Base-by-base conservation (phyloP, 2,888 invertebrate species). In the Cephonodes hylas region DNA sequence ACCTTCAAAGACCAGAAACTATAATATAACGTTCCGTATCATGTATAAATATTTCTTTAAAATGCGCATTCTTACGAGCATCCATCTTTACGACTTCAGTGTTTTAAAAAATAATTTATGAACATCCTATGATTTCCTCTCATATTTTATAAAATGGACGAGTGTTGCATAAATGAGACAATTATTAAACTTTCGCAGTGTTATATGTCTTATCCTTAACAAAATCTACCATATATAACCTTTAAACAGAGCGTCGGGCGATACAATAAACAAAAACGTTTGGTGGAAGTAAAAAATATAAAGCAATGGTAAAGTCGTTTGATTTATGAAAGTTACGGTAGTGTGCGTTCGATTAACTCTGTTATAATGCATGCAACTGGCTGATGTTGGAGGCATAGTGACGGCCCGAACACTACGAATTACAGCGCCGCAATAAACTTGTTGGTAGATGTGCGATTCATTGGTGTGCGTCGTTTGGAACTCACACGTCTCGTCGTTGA, bases 381-480 rank as follows among this genome's bases (percentile, higher is more conserved):
- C 18, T 18, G 27, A 27, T 53, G 53, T 31, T 53, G 18, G 53
- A 27, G 18, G 53, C 27, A 27, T 53, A 53, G 53, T 31, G 53
- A 31, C 27, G 27, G 15, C 27, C 31, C 31, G 18, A 18, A 18
- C 18, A 53, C 53, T 53, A 31, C 2, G 18, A 53, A 27, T 31
- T 31, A 18, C 18, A 31, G 27, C 31, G 13, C 4, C 10, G 48
- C 3, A 53, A 53, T 10, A 53, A 53, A 53, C 53, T 31, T 22
- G 15, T 7, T 20, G 13, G 18, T 27, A 31, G 25, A 27, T 53
- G 53, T 10, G 31, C 18, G 53, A 53, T 45, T 18, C 45, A 22
- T 53, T 53, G 18, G 10, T 27, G 53, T 53, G 53, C 53, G 31
- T 48, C 48, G 48, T 27, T 53, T 53, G 53, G 18, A 53, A 31